Conservation (phyloP, 1,140 invertebrate species). For the Drosophila ercepeae region DNA sequence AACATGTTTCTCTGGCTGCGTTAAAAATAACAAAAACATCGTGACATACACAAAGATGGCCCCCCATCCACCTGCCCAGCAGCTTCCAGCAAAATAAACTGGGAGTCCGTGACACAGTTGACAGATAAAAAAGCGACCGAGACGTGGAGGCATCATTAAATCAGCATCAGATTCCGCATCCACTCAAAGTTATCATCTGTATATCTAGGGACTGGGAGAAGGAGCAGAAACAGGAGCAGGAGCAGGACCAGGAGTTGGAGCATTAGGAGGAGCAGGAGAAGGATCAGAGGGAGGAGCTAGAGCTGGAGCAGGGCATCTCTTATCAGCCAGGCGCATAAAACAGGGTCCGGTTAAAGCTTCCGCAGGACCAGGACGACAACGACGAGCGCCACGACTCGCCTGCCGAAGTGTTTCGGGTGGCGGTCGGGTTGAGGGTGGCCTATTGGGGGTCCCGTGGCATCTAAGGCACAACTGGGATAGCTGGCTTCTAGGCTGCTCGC, state of each 20-base stretch:
- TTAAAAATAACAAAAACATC: conserved; percentile 56
- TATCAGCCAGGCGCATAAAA: conserved; percentile 64
- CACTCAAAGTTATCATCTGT: conserved; percentile 33
- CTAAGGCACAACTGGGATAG: conserved; percentile 77
- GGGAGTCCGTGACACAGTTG: conserved; percentile 45
- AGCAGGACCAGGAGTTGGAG: conserved; percentile 12
- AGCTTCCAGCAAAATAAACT: conserved; percentile 38
- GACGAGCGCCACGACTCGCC: conserved; percentile 32
- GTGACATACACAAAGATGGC: conserved; percentile 16
- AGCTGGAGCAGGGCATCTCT: conserved; percentile 33
- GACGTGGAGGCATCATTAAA: conserved; percentile 47
- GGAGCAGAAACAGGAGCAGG: neutral
- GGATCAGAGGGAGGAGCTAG: too few relatives aligned
- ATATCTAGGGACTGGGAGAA: neutral
- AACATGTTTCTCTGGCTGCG: conserved; percentile 30
- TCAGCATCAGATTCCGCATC: conserved; percentile 47
- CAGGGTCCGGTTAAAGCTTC: conserved; percentile 75
- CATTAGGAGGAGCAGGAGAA: conserved; percentile 15
- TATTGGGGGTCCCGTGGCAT: conserved; percentile 54
- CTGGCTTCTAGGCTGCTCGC: conserved; percentile 51
- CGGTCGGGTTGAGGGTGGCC: conserved; percentile 16
- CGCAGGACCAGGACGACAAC: conserved; percentile 26
- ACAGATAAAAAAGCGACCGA: conserved; percentile 35
- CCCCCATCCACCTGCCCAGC: conserved; percentile 11
- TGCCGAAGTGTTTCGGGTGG: conserved; percentile 57